Conservation (phyloP, 2,797 vertebrate genomes). For the Odontamblyopus lacepedii region DNA sequence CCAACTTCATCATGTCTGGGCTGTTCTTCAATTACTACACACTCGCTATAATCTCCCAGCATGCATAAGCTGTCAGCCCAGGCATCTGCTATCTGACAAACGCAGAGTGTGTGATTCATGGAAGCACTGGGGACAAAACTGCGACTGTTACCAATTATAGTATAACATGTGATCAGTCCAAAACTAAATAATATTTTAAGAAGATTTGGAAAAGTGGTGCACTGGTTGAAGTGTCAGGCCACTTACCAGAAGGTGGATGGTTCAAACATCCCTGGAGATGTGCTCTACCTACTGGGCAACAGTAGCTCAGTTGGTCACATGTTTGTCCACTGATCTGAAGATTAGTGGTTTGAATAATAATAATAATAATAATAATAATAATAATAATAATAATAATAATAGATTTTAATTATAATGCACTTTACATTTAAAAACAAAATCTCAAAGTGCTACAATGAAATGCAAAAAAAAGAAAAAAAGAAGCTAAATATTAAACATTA, state of each 20-base stretch:
- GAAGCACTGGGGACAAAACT: slow-evolving; percentile 1
- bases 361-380: too few relatives aligned
- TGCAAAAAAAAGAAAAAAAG: too few relatives aligned
- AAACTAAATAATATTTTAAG: neutral
- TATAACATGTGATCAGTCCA: neutral
- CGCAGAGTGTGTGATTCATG: slow-evolving; percentile 31
- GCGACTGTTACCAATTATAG: neutral
- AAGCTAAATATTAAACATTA: too few relatives aligned
- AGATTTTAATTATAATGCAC: too few relatives aligned
- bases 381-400: too few relatives aligned
- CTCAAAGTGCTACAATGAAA: too few relatives aligned
- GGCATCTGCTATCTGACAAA: slow-evolving; percentile 41
- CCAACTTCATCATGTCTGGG: slow-evolving; percentile 40
- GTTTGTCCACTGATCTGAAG: too few relatives aligned
- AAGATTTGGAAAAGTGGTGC: neutral
- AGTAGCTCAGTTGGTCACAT: too few relatives aligned
- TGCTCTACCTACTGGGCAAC: too few relatives aligned
- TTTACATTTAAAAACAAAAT: too few relatives aligned
- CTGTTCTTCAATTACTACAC: slow-evolving; percentile 3
- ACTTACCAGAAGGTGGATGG: neutral
- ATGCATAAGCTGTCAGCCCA: slow-evolving; percentile 24
- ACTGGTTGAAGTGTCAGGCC: neutral
- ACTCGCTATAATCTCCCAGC: slow-evolving; percentile 19
- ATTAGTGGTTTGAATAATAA: too few relatives aligned
- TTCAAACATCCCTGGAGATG: too few relatives aligned